Conservation (phyloP, 1,140 invertebrate species). For the Telenomus remus region DNA sequence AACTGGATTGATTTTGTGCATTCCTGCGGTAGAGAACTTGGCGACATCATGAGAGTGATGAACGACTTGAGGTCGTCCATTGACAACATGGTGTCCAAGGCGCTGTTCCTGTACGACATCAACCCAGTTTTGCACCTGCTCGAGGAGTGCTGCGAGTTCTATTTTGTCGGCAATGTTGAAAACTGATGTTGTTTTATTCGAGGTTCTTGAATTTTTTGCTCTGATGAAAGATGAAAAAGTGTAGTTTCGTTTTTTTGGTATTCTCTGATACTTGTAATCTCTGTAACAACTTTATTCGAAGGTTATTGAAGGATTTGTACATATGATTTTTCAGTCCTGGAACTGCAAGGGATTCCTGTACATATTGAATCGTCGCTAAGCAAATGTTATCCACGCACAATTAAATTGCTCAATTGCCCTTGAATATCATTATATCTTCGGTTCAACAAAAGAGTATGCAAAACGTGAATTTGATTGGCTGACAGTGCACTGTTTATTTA, state of each 20-base stretch:
- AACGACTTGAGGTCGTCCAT: constrained; percentile 87
- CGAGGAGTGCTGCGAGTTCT: constrained; percentile 89
- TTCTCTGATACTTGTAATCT: too few relatives aligned
- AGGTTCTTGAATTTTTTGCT: neutral
- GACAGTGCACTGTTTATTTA: constrained; percentile 21
- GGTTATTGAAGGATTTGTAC: too few relatives aligned
- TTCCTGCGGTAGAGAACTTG: constrained; percentile 85
- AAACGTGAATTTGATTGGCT: constrained; percentile 1
- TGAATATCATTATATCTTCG: too few relatives aligned
- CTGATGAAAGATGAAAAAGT: too few relatives aligned
- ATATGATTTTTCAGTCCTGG: too few relatives aligned
- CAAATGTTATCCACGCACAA: neutral
- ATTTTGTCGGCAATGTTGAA: constrained; percentile 85
- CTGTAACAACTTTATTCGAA: too few relatives aligned
- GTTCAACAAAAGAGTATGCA: too few relatives aligned
- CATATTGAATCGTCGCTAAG: constrained; percentile 7
- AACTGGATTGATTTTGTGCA: constrained; percentile 89
- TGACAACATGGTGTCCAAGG: constrained; percentile 86
- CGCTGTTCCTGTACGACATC: constrained; percentile 93
- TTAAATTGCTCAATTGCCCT: neutral
- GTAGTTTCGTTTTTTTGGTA: neutral
- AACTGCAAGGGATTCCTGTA: neutral
- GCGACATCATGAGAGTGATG: constrained; percentile 88
- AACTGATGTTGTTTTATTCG: constrained; percentile 55
- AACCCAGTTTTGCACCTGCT: constrained; percentile 88